A percentile compares a stretch with the other conserved stretches of the same genome.
Evolutionary conservation across 1,140 invertebrate species (phyloP).

Genomic region (Nasonia vitripennis): DNA sequence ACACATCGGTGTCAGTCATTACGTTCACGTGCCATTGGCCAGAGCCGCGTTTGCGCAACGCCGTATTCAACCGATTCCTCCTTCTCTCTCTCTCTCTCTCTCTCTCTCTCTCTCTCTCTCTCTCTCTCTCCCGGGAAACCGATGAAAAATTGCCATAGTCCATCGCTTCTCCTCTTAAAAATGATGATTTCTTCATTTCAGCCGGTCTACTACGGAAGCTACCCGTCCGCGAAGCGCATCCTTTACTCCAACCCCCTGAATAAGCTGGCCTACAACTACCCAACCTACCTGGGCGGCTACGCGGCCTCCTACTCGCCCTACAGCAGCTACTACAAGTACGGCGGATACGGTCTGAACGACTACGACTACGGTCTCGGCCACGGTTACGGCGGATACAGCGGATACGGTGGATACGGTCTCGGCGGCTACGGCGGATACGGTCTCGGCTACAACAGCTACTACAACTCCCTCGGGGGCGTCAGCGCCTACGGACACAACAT

Average conservation of each 20-base stretch:
- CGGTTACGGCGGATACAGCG: constrained; percentile 53
- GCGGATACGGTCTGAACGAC: constrained; percentile 18
- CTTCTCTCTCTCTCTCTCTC: no score
- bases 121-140: no score
- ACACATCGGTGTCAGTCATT: background rate
- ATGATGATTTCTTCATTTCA: background rate
- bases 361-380: constrained; percentile 58
- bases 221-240: constrained; percentile 25
- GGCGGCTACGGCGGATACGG: constrained; percentile 57
- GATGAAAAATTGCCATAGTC: background rate
- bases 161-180: background rate
- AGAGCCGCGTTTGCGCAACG: background rate
- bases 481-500: constrained; percentile 51
- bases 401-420: constrained; percentile 57
- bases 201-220: constrained; percentile 4
- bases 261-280: constrained; percentile 37
- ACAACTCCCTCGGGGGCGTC: constrained; percentile 47
- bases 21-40: background rate
- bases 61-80: background rate
- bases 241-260: constrained; percentile 47
- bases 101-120: no score
- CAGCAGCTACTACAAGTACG: constrained; percentile 56
- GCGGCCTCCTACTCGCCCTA: constrained; percentile 55
- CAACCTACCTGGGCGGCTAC: constrained; percentile 52
- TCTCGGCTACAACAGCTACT: constrained; percentile 54